phyloP scores from a whole-genome alignment of 2,888 invertebrate genomes.

The Malthinus seriepunctatus region DNA sequence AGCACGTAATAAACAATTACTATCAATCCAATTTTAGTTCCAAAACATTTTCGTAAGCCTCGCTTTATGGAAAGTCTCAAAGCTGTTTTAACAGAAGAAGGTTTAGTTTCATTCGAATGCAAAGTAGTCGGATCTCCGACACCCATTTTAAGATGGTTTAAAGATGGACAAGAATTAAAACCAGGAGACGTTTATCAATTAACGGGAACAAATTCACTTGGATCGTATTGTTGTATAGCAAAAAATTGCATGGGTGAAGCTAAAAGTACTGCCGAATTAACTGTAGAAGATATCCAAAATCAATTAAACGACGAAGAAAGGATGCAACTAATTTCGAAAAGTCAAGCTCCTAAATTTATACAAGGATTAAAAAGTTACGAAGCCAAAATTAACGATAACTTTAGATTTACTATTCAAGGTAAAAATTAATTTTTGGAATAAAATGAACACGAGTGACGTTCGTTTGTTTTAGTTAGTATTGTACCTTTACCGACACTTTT shows the following conservation, averaged over 20 bases:
- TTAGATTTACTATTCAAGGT: slow-evolving; percentile 82
- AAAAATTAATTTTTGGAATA: slow-evolving; percentile 25
- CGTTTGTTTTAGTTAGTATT: slow-evolving; percentile 65
- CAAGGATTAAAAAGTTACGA: slow-evolving; percentile 81
- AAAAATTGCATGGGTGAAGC: slow-evolving; percentile 90
- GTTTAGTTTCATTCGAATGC: slow-evolving; percentile 89
- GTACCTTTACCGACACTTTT: slow-evolving; percentile 79
- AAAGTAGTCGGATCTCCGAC: slow-evolving; percentile 93
- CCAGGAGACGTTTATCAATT: slow-evolving; percentile 92
- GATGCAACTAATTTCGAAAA: slow-evolving; percentile 71
- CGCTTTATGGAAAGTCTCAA: slow-evolving; percentile 88
- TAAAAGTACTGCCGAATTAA: slow-evolving; percentile 82
- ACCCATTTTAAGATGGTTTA: slow-evolving; percentile 86
- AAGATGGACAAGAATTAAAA: slow-evolving; percentile 88
- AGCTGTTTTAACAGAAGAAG: slow-evolving; percentile 89
- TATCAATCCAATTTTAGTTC: slow-evolving; percentile 61
- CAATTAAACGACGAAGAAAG: slow-evolving; percentile 87
- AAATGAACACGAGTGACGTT: neutral
- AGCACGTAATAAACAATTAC: neutral
- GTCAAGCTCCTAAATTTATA: slow-evolving; percentile 83
- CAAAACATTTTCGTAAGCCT: slow-evolving; percentile 87
- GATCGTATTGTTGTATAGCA: slow-evolving; percentile 88
- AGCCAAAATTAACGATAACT: slow-evolving; percentile 80
- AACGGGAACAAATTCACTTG: slow-evolving; percentile 86
- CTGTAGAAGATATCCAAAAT: slow-evolving; percentile 88